Conservation (phyloP, 1,140 invertebrate species). For the Agrilus planipennis region DNA sequence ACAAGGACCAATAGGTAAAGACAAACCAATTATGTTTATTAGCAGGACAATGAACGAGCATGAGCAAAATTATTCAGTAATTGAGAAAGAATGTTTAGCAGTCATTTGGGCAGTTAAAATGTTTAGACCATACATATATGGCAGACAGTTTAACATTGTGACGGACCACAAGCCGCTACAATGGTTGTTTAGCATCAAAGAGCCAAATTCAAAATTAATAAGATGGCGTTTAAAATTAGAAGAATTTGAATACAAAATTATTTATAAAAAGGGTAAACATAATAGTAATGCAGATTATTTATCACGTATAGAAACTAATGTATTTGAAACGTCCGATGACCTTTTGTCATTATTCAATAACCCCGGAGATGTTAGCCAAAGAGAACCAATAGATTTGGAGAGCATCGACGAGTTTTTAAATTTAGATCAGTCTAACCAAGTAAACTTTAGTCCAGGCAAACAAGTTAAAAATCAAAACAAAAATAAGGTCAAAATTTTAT, state of each 20-base stretch:
- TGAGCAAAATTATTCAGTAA: constrained; percentile 4
- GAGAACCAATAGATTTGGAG: too few relatives aligned
- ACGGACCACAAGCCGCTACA: constrained; percentile 11
- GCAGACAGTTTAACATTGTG: constrained; percentile 11
- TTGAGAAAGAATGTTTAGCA: constrained; percentile 12
- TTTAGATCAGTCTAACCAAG: too few relatives aligned
- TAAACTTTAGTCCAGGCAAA: too few relatives aligned
- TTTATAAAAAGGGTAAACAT: constrained; percentile 6
- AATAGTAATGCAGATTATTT: constrained; percentile 3
- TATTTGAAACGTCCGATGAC: neutral
- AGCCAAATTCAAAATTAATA: constrained; percentile 31
- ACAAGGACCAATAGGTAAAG: neutral
- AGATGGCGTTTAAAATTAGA: constrained; percentile 34
- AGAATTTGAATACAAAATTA: constrained; percentile 30
- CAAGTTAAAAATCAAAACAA: too few relatives aligned
- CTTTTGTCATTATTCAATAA: neutral
- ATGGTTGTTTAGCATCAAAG: constrained; percentile 26
- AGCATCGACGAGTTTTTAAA: too few relatives aligned
- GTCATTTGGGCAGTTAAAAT: constrained; percentile 12
- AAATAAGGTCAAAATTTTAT: too few relatives aligned
- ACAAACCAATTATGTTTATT: neutral
- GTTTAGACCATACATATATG: constrained; percentile 13
- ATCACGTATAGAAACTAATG: neutral
- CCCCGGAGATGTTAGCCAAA: neutral
- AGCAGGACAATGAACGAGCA: neutral